These are phyloP conservation scores for Philhelius pedissequus DNA, from an alignment of 2,888 invertebrate genomes.

Conservation along the genomic window DNA sequence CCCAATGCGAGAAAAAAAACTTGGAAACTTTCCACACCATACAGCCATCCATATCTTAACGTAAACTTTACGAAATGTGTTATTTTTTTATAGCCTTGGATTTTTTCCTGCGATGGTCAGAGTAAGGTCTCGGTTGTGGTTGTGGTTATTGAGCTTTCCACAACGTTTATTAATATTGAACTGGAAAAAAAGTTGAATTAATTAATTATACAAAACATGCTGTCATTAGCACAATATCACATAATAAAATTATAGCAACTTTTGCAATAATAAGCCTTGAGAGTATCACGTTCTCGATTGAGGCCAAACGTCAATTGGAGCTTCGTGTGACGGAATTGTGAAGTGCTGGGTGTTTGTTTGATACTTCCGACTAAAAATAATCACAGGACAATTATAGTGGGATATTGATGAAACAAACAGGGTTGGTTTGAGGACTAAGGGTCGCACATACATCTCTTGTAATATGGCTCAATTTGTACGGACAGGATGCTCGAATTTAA, in stretches of 20 bases:
- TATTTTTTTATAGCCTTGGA: slow-evolving; percentile 13
- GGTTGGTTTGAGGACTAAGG: neutral
- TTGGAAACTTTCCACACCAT: neutral
- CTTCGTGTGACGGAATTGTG: neutral
- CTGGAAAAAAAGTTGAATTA: slow-evolving; percentile 56
- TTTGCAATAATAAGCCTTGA: slow-evolving; percentile 56
- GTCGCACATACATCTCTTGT: neutral
- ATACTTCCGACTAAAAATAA: slow-evolving; percentile 4
- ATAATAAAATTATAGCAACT: slow-evolving; percentile 65
- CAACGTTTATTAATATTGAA: slow-evolving; percentile 36
- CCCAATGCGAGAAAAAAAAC: neutral
- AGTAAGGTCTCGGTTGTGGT: neutral
- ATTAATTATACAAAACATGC: slow-evolving; percentile 66
- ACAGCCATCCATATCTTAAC: neutral
- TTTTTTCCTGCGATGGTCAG: slow-evolving; percentile 3
- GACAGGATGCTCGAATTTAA: too few relatives aligned
- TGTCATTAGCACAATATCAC: slow-evolving; percentile 66
- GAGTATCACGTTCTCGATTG: neutral
- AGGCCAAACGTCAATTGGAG: neutral
- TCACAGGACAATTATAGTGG: slow-evolving; percentile 29
- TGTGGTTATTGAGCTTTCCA: neutral
- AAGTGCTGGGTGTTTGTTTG: neutral
- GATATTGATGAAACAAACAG: slow-evolving; percentile 10
- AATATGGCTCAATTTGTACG: neutral
- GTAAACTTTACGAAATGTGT: neutral